Evolutionary conservation across 2,888 invertebrate species (phyloP).

Genomic region (Aspidiotus destructor): DNA sequence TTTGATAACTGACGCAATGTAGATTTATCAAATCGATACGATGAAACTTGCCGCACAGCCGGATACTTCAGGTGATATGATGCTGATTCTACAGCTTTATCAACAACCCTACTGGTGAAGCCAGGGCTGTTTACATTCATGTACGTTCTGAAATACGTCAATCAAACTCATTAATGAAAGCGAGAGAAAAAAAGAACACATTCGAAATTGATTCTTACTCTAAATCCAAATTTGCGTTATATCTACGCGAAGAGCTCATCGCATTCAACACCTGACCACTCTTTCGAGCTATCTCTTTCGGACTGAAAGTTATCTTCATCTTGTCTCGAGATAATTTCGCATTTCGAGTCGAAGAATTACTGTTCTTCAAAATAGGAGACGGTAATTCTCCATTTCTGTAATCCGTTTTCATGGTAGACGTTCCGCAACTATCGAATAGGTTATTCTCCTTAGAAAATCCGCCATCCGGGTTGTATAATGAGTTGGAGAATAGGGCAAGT

Average conservation of each 20-base stretch:
- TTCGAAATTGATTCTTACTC: constrained; percentile 6
- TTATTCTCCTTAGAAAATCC: constrained; percentile 1
- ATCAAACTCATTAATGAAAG: neutral
- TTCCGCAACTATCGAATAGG: neutral
- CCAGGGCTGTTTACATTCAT: constrained; percentile 26
- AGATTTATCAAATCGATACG: constrained; percentile 27
- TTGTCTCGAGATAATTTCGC: neutral
- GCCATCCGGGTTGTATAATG: neutral
- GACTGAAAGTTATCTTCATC: constrained; percentile 3
- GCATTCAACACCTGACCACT: neutral
- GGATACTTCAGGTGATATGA: constrained; percentile 29
- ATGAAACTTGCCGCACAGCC: constrained; percentile 20
- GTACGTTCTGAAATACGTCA: constrained; percentile 9
- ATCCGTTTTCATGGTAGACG: neutral
- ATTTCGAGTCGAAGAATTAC: constrained; percentile 6
- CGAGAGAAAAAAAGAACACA: too few species aligned
- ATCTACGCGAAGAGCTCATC: neutral
- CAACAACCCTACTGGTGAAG: constrained; percentile 21
- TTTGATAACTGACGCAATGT: constrained; percentile 26
- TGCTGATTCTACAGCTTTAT: constrained; percentile 24
- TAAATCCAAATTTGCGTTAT: constrained; percentile 18
- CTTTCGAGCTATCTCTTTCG: constrained; percentile 6
- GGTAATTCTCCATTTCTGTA: constrained; percentile 13
- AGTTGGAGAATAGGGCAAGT: neutral
- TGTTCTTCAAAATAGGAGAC: constrained; percentile 11